Conservation (phyloP, 1,140 invertebrate species). For the Geopemphigus sp. region DNA sequence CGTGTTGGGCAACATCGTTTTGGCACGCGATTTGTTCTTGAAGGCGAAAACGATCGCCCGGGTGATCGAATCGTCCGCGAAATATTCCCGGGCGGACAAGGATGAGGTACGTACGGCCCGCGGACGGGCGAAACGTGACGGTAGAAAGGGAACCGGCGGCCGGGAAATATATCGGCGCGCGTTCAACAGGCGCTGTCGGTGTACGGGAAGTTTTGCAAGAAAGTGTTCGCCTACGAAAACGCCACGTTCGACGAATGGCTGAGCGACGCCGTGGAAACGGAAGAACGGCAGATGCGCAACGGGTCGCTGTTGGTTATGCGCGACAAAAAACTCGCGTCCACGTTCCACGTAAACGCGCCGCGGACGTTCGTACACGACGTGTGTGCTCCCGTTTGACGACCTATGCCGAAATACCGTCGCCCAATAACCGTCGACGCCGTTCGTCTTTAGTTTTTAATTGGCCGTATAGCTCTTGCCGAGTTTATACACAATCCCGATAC, state of each 20-base stretch:
- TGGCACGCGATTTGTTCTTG: neutral
- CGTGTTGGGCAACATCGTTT: neutral
- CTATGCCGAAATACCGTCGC: no score
- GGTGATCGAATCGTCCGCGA: neutral
- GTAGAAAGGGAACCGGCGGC: no score
- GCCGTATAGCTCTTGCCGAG: no score
- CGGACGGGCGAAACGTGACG: no score
- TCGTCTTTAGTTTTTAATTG: no score
- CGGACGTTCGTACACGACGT: no score
- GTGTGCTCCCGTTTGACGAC: no score
- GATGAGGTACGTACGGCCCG: no score
- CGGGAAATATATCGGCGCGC: no score
- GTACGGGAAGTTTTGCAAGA: neutral
- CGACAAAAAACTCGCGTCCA: neutral
- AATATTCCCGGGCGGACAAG: neutral
- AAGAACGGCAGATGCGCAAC: neutral
- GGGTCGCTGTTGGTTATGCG: neutral
- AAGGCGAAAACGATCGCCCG: neutral
- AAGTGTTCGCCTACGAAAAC: neutral
- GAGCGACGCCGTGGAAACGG: neutral
- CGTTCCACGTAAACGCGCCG: neutral
- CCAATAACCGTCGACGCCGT: no score
- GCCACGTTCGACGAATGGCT: neutral
- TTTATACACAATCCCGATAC: no score
- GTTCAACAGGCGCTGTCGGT: neutral